Evolutionary conservation across 2,888 invertebrate species (phyloP), one percentile per base, ranked within the genome.

Genomic region (Toxonevra muliebris): DNA sequence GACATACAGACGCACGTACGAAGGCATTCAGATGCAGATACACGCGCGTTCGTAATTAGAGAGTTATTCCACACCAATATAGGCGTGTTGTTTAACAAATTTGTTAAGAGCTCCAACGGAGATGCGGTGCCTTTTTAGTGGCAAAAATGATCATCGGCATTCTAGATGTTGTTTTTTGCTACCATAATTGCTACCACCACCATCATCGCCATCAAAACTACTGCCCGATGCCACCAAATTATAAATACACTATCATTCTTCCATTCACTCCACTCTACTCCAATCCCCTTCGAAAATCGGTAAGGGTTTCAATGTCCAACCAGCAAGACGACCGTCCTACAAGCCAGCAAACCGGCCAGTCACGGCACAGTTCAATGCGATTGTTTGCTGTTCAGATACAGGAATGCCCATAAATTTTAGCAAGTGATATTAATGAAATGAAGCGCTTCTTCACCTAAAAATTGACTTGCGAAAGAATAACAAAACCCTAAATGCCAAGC

Each of bases 51-150:
- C 74, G 75, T 79, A 82, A 82, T 80, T 80, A 81, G 80, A 76
- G 75, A 70, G 70, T 66, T 69, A 71, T 71, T 69, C 70, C 65
- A 64, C 66, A 48, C 53, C 55, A 61, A 52, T 61, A 74, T 73
- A 78, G 80, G 81, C 81, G 80, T 81, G 80, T 79, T 81, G 80
- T 78, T 76, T 77, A 81, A 81, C 81, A 79, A 81, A 82, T 81
- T 82, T 80, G 80, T 79, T 79, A 80, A 78, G 80, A 82, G 79
- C 81, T 81, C 81, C 82, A 81, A 76, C 76, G 73, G 81, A 73
- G 82, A 73, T 74, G 81, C 82, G 81, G 80, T 79, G 73, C 71
- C 82, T 82, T 80, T 81, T 78, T 79, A 69, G 69, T 59, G 43
- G 60, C 20, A 60, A 40, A 45, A 17, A 55, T 41, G 11, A 50